Evolutionary conservation across 2,797 vertebrate genomes (phyloP).

Genomic region (Champsocephalus esox): DNA sequence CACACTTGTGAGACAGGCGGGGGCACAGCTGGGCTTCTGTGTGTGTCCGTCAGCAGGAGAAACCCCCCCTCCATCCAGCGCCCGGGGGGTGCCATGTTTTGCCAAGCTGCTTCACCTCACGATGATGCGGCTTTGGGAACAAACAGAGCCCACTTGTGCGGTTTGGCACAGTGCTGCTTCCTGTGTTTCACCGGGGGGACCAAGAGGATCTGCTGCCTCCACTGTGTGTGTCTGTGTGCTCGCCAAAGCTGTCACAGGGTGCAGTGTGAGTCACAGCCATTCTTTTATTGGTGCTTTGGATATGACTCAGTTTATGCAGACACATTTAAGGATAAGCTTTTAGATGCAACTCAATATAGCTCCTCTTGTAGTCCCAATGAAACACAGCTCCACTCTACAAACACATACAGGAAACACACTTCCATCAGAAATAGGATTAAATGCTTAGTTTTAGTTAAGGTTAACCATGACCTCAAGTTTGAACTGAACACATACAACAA

Average conservation of each 20-base stretch:
- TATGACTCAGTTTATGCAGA: conserved; percentile 71
- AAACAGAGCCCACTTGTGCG: conserved; percentile 52
- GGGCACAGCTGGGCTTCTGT: conserved; percentile 34
- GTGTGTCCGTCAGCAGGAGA: conserved; percentile 33
- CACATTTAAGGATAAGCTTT: conserved; percentile 66
- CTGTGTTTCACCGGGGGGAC: conserved; percentile 45
- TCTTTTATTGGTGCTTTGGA: conserved; percentile 62
- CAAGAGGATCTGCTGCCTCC: conserved; percentile 37
- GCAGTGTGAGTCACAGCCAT: conserved; percentile 70
- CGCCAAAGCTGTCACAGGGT: conserved; percentile 67
- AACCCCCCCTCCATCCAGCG: conserved; percentile 46
- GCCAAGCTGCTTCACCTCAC: conserved; percentile 65
- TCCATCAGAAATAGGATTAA: conserved; percentile 33
- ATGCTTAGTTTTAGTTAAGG: conserved; percentile 28
- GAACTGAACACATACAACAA: conserved; percentile 26
- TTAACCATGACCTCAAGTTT: conserved; percentile 24
- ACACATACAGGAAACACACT: conserved; percentile 7
- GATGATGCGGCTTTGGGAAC: conserved; percentile 38
- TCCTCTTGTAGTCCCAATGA: conserved; percentile 38
- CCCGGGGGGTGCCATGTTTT: conserved; percentile 35
- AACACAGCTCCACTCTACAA: conserved; percentile 37
- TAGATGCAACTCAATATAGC: conserved; percentile 52
- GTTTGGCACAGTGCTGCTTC: conserved; percentile 50
- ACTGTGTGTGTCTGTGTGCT: conserved; percentile 41
- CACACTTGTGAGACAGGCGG: conserved; percentile 22